Conservation (phyloP, 2,113 vertebrate genomes). For the Mungos mungo region DNA sequence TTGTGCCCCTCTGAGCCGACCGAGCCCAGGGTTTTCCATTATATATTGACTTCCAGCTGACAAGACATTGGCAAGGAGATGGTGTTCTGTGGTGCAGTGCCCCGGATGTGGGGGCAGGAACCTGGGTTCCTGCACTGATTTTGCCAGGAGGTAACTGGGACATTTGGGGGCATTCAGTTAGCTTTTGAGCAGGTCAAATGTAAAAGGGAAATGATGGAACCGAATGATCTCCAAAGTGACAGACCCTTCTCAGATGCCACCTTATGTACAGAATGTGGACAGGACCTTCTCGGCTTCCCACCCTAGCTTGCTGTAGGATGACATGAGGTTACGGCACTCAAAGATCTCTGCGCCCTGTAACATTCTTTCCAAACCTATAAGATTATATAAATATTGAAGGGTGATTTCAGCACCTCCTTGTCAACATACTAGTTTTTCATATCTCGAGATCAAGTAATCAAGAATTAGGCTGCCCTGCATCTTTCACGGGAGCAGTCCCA, state of each 20-base stretch:
- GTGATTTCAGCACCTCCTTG: not conserved
- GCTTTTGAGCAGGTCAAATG: not conserved
- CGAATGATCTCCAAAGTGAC: not conserved
- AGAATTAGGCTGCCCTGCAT: not conserved
- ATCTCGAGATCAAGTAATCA: not conserved
- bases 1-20: accelerated
- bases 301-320: not conserved
- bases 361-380: not conserved
- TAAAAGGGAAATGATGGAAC: not conserved
- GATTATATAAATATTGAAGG: not conserved
- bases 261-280: not conserved
- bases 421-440: not conserved
- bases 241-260: not conserved
- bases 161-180: not conserved
- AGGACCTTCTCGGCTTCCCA: not conserved
- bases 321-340: not conserved
- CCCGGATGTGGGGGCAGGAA: not conserved
- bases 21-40: not conserved
- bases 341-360: not conserved
- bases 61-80: not conserved
- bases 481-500: not conserved
- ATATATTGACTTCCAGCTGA: not conserved
- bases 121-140: not conserved
- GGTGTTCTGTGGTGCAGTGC: accelerated
- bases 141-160: not conserved